Conservation (phyloP, 2,797 vertebrate genomes). For the Parauchenoglanis punctatus region DNA sequence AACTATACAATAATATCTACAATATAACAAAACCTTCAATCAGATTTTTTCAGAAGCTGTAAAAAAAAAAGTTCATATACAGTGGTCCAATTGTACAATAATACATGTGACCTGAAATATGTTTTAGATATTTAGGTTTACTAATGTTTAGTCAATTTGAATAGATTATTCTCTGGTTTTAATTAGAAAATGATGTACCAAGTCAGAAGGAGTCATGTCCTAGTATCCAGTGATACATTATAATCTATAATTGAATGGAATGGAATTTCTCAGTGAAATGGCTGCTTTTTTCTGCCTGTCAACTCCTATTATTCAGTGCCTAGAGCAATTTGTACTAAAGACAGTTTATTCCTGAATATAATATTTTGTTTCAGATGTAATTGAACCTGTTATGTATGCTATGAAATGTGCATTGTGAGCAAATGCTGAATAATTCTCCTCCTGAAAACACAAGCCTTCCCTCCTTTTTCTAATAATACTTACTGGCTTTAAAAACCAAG, state of each 20-base stretch:
- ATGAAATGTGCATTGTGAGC: slow-evolving; percentile 70
- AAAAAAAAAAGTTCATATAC: not conserved
- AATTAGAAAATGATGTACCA: not conserved
- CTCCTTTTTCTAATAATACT: slow-evolving; percentile 62
- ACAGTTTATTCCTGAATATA: slow-evolving; percentile 68
- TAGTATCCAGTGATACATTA: not conserved
- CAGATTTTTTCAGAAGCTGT: not conserved
- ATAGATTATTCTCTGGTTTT: not conserved
- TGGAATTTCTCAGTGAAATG: slow-evolving; percentile 63
- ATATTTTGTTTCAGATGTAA: slow-evolving; percentile 65
- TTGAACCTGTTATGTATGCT: slow-evolving; percentile 68
- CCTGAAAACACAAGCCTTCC: slow-evolving; percentile 37
- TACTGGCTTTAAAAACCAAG: slow-evolving; percentile 48
- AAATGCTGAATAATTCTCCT: slow-evolving; percentile 62
- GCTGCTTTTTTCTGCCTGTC: slow-evolving; percentile 58
- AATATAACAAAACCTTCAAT: not conserved
- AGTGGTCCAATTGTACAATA: not conserved
- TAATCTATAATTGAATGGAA: slow-evolving; percentile 9
- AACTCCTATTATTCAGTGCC: slow-evolving; percentile 73
- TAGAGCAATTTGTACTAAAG: slow-evolving; percentile 74
- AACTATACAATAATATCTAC: not conserved
- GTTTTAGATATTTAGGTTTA: not conserved
- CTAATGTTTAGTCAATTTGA: not conserved
- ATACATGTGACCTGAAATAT: not conserved
- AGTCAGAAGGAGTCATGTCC: not conserved